Conservation (phyloP, 2,797 vertebrate species). For the Alcedo atthis region DNA sequence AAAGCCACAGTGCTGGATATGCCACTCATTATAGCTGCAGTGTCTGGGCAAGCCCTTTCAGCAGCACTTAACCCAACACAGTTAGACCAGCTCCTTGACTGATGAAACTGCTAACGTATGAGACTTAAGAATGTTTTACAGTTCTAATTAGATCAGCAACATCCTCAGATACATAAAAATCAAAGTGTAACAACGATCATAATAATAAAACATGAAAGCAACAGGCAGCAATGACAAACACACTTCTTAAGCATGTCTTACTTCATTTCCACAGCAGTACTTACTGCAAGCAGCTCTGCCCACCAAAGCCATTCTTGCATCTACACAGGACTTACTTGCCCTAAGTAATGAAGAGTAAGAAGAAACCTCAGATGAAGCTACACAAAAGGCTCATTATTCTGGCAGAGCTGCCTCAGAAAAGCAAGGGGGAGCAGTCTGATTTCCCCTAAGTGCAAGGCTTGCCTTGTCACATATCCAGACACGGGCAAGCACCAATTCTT, state of each 20-base stretch:
- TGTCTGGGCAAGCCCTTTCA: background rate
- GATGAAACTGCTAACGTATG: background rate
- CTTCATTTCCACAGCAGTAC: slow-evolving; percentile 22
- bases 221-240: background rate
- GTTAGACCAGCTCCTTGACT: background rate
- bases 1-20: accelerated
- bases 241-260: accelerated
- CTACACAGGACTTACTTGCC: slow-evolving; percentile 87
- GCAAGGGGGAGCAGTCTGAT: background rate
- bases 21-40: background rate
- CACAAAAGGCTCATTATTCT: background rate
- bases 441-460: too few species aligned
- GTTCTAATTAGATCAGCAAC: background rate
- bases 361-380: background rate
- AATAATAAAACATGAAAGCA: background rate
- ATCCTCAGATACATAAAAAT: background rate
- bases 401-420: background rate
- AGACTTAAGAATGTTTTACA: background rate
- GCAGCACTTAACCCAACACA: background rate
- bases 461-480: too few species aligned
- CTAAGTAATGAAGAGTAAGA: slow-evolving; percentile 52
- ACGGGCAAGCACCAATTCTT: accelerated
- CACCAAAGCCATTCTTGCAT: slow-evolving; percentile 90
- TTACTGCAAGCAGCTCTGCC: slow-evolving; percentile 90
- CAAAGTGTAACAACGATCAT: background rate